Conservation (phyloP, 2,113 vertebrate genomes). For the Bubo bubo region DNA sequence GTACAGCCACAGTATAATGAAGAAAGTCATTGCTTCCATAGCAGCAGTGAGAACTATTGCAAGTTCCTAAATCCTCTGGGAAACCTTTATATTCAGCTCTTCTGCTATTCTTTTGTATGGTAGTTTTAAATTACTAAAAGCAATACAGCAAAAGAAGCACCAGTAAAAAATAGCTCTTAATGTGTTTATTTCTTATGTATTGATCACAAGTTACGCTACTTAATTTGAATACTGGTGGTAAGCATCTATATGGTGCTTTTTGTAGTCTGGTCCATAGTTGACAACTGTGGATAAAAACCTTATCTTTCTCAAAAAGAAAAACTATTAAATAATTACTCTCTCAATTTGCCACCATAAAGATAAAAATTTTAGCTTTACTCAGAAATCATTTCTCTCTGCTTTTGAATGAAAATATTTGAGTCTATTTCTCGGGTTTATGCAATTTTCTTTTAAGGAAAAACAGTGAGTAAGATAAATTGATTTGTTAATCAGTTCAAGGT, state of each 20-base stretch:
- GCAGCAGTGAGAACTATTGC: not conserved
- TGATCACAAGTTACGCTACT: not conserved
- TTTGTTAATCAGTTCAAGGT: slow-evolving; percentile 5
- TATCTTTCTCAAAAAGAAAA: not conserved
- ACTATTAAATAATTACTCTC: not conserved
- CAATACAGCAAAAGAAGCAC: not conserved
- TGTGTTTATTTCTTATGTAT: not conserved
- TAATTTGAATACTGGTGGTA: not conserved
- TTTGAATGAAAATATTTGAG: not conserved
- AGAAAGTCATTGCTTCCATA: not conserved
- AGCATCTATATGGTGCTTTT: not conserved
- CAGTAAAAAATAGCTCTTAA: not conserved
- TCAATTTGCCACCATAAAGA: not conserved
- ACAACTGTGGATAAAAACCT: not conserved
- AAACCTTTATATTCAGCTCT: not conserved
- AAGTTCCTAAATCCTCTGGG: not conserved
- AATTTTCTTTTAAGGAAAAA: not conserved
- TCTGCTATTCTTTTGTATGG: not conserved
- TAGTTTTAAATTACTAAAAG: not conserved
- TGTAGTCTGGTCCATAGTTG: not conserved
- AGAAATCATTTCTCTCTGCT: not conserved
- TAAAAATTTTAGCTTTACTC: not conserved
- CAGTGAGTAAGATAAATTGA: not conserved
- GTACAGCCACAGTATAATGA: not conserved
- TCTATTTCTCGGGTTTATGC: not conserved